Base-by-base conservation (phyloP, 2,113 vertebrate species). In the Epinephelus moara region DNA sequence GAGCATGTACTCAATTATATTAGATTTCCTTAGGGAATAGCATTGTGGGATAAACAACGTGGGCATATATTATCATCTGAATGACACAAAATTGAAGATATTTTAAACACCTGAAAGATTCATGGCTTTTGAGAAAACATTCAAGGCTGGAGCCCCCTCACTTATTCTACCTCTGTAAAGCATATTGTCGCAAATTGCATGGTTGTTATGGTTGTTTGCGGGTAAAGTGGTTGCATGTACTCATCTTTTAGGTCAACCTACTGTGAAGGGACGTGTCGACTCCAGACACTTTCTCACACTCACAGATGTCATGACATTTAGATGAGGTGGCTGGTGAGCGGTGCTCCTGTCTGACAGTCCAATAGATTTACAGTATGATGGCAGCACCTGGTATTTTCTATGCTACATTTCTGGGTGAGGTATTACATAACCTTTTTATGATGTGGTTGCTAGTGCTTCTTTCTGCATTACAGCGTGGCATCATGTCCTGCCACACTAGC, bases 261-360 rank as follows among this genome's bases (percentile, higher is more conserved):
- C 53, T 73, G 52, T 57, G 83, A 56, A 56, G 37, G 19, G 50
- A 71, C 0, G 6, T 18, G 47, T 40, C 4, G 9, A 33, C 49
- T 27, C n/a, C 42, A 21, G 70, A 72, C 30, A 75, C 59, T 27
- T 47, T 73, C 69, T 42, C 81, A n/a, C 47, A 27, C 30, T 60
- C 57, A 50, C 52, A 37, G 66, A 57, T 37, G 55, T 68, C 27
- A 8, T 84, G 81, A 68, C 81, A 66, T 82, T 89, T 79, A 75
- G 73, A 87, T 63, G 6, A 63, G 70, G 30, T 40, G 61, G 57
- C 25, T 61, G 63, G 7, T 80, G 70, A 81, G 59, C n/a, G 72
- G 25, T 63, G 70, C 72, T 25, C 67, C 79, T 68, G 66, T 60
- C 42, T 69, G 23, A 63, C 25, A 27, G n/a, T 61, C 9, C 25